A percentile compares a stretch with the other conserved stretches of the same genome.
Evolutionary conservation across 2,113 vertebrate species (phyloP).

Genomic region (Promerops cafer): DNA sequence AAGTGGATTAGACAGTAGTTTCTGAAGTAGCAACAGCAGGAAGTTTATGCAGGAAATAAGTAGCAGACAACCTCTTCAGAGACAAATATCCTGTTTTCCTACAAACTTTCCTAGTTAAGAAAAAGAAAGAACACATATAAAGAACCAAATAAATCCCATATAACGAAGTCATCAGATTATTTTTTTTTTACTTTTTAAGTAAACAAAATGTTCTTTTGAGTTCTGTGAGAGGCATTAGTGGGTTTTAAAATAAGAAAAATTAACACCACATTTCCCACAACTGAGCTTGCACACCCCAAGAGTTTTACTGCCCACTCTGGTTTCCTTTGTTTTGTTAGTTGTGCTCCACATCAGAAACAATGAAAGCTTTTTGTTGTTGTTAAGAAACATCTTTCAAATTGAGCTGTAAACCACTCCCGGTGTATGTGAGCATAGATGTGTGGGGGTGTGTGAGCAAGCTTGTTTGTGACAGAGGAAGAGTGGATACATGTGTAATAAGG

Average conservation of each 20-base stretch:
- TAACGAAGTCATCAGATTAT: not conserved
- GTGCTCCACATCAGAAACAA: slow-evolving; percentile 30
- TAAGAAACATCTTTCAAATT: slow-evolving; percentile 1
- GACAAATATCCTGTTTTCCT: slow-evolving; percentile 50
- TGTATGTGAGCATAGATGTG: slow-evolving; percentile 4
- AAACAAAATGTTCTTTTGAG: slow-evolving; percentile 52
- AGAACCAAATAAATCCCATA: slow-evolving; percentile 52
- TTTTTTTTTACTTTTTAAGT: not conserved
- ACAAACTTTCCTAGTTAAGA: slow-evolving; percentile 28
- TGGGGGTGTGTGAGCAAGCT: slow-evolving; percentile 27
- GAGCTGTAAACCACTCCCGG: slow-evolving; percentile 6
- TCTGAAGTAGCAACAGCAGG: slow-evolving; percentile 31
- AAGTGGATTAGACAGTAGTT: not conserved
- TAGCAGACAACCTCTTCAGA: slow-evolving; percentile 25
- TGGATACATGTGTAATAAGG: slow-evolving; percentile 17
- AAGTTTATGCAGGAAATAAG: slow-evolving; percentile 53
- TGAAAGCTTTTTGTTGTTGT: not conserved
- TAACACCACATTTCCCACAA: slow-evolving; percentile 54
- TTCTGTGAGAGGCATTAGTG: slow-evolving; percentile 27
- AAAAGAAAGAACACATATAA: slow-evolving; percentile 42
- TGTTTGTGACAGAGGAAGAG: slow-evolving; percentile 28
- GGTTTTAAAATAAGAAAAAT: slow-evolving; percentile 51
- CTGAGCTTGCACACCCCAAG: slow-evolving; percentile 11
- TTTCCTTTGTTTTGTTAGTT: slow-evolving; percentile 47
- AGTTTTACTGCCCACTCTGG: slow-evolving; percentile 14